Conservation (phyloP, 1,140 invertebrate species). For the Drosophila suzukii region DNA sequence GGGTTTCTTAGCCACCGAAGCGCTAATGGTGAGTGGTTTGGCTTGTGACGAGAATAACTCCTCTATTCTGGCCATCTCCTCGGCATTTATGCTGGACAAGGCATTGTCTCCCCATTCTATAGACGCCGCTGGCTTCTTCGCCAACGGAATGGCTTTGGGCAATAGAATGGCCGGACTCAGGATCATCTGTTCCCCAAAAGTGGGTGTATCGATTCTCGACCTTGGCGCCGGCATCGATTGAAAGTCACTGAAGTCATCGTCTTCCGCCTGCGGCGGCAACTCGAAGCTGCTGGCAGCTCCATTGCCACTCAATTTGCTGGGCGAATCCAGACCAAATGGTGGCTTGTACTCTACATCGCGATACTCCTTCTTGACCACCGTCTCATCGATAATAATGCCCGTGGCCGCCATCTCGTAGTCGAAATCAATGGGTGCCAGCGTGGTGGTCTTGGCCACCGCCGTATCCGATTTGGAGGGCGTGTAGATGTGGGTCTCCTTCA, state of each 20-base stretch:
- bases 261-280: conserved; percentile 38
- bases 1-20: conserved; percentile 72
- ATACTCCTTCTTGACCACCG: conserved; percentile 83
- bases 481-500: conserved; percentile 84
- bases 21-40: conserved; percentile 74
- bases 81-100: conserved; percentile 87
- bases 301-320: conserved; percentile 39
- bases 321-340: conserved; percentile 54
- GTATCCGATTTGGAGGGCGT: conserved; percentile 80
- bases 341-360: conserved; percentile 84
- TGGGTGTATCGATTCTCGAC: conserved; percentile 55
- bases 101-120: conserved; percentile 88
- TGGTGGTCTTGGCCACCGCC: conserved; percentile 70
- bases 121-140: conserved; percentile 78
- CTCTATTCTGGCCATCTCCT: conserved; percentile 87
- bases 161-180: conserved; percentile 78
- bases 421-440: conserved; percentile 77
- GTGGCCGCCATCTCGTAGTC: conserved; percentile 83
- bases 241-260: conserved; percentile 82
- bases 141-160: conserved; percentile 73
- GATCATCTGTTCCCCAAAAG: conserved; percentile 78
- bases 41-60: conserved; percentile 69
- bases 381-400: conserved; percentile 83
- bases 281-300: conserved; percentile 32
- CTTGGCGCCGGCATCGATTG: conserved; percentile 66